Evolutionary conservation across 2,113 vertebrate species (phyloP).

Genomic region (Ondatra zibethicus): DNA sequence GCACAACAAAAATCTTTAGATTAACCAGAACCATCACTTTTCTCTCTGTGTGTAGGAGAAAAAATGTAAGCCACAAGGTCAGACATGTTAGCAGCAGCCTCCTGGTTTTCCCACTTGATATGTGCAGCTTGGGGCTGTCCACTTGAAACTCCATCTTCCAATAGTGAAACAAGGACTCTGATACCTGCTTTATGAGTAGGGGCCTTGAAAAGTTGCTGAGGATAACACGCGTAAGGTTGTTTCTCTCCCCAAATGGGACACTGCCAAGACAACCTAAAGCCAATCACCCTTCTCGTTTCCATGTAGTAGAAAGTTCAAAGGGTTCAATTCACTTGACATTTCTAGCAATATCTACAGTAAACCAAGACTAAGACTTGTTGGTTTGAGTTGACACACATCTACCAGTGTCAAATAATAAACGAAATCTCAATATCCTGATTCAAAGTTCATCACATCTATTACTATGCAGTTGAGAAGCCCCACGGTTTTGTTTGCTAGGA

Average conservation of each 20-base stretch:
- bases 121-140: background rate
- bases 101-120: background rate
- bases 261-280: background rate
- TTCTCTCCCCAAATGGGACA: background rate
- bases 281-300: background rate
- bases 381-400: background rate
- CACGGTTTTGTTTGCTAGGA: accelerated
- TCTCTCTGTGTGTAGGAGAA: background rate
- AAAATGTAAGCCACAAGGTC: background rate
- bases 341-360: background rate
- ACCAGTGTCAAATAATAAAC: background rate
- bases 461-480: background rate
- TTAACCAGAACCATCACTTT: background rate
- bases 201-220: too few relatives aligned
- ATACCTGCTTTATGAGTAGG: accelerated
- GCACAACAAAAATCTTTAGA: background rate
- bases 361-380: background rate
- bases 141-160: background rate
- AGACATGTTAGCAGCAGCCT: background rate
- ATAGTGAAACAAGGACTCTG: accelerated
- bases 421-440: background rate
- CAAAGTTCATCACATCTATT: accelerated
- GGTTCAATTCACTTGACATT: background rate
- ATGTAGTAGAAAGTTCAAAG: background rate
- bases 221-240: accelerated